Base-by-base conservation (phyloP, 53 echinoderm and acorn worm species). In the Temnopleurus reevesii region DNA sequence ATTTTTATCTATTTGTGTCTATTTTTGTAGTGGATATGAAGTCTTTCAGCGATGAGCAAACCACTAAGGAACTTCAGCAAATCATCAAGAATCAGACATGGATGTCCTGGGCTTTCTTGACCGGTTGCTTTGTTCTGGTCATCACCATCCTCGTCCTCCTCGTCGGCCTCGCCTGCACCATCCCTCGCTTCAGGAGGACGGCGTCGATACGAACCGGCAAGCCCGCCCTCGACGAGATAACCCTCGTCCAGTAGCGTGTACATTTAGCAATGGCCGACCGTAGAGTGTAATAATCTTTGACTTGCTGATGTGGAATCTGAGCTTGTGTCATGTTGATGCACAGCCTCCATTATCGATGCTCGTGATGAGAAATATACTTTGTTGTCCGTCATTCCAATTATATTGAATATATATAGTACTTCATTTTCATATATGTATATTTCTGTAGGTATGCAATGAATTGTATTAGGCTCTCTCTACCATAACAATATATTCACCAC, bases 131-230 rank as follows among this genome's bases (percentile, higher is more conserved):
- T 34, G 8, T 87, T 1, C 29, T 87, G 12, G 53, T 71, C 76
- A 51, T 71, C 76, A 49, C 38, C 88, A 21, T 87, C 88, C 27
- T 71, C 65, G 12, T 71, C 53, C 88, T 87, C 49, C 45, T 86
- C 8, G 51, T 66, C 10, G 88, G 88, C 2, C 71, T 87, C 30
- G 65, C 71, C 49, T 87, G 88, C 88, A 23, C 66, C 38, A 33
- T 71, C n/a, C 88, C 88, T 49, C 88, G 88, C 30, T 49, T 12
- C 66, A 26, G 88, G 71, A n/a, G n/a, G n/a, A n/a, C n/a, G n/a
- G 25, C 84, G 19, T 28, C 83, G 29, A 61, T 85, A 85, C 85
- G 85, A 7, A 85, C 85, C 15, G 85, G 85, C 85, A 85, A 85
- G 85, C 43, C 45, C 7, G 85, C 85, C 4, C 85, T 85, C 28